Evolutionary conservation across 2,888 invertebrate species (phyloP).

Genomic region (Lithophane semibrunnea): DNA sequence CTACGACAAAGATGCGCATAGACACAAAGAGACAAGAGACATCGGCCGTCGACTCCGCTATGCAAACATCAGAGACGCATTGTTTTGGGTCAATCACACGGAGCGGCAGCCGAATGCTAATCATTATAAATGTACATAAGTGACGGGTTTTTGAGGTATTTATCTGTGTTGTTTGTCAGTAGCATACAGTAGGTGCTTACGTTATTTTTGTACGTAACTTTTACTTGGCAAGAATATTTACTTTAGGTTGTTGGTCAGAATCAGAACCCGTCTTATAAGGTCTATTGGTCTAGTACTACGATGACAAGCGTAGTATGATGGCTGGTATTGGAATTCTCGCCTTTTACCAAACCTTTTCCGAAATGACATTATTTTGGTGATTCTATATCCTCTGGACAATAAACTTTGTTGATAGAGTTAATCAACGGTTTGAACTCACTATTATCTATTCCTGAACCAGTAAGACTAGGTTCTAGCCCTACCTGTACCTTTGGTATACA

Average conservation of each 20-base stretch:
- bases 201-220: too few relatives aligned
- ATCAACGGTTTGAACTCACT: neutral
- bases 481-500: neutral
- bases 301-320: too few relatives aligned
- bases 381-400: too few relatives aligned
- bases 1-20: conserved; percentile 27
- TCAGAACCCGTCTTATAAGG: too few relatives aligned
- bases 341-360: too few relatives aligned
- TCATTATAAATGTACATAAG: conserved; percentile 44
- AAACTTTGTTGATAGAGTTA: neutral
- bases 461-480: neutral
- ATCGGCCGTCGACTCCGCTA: conserved; percentile 53
- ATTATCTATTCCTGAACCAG: neutral
- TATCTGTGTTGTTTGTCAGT: conserved; percentile 34
- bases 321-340: too few relatives aligned
- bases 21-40: conserved; percentile 31
- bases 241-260: too few relatives aligned
- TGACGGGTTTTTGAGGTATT: conserved; percentile 23
- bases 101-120: conserved; percentile 51
- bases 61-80: conserved; percentile 69
- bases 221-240: too few relatives aligned
- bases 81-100: conserved; percentile 71
- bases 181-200: too few relatives aligned
- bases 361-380: too few relatives aligned
- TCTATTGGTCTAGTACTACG: too few relatives aligned